Evolutionary conservation across 2,113 vertebrate genomes (phyloP), one percentile per base, ranked within the genome.

Genomic region (Urocynchramus pylzowi): DNA sequence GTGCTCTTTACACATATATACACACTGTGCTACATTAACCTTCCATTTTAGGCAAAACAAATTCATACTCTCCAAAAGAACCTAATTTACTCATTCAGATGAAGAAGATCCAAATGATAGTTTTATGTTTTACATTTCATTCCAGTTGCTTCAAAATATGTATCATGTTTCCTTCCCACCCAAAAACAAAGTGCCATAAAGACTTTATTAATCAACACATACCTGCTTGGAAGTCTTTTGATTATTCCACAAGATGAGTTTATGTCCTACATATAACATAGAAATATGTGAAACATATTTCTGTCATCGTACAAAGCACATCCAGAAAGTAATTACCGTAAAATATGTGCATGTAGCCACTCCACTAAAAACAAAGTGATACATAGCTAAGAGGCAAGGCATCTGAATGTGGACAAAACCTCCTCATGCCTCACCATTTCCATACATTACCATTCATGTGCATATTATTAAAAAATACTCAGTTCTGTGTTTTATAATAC

Each of bases 301-400:
- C 96, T 98, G 96, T 97, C 98, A 97, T 88, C 90, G 96, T 96
- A 96, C 93, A 96, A 97, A 98, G 95, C 82, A 95, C 90, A 97
- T 95, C 82, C 96, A 97, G 93, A 97, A 98, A 98, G 97, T 97
- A 98, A 98, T 98, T 97, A 97, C 94, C 96, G 80, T 97, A 98
- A 97, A 97, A 98, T 97, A 97, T 97, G 95, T 98, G 82, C 84
- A 76, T 93, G 91, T 85, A 97, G 61, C 81, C n/a, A 81, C 70
- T 75, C 96, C 69, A 96, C 95, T 95, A 83, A 96, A 97, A 97
- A 81, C 84, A 96, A 96, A 97, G 89, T 93, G 85, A 95, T 96
- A 96, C 96, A 96, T 47, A 95, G 96, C 91, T 96, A 95, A 96
- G 12, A 95, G n/a, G 37, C 33, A 87, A 91, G 33, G 16, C 4